Evolutionary conservation across 1,140 invertebrate genomes (phyloP).

Genomic region (Drosophila mauritiana): DNA sequence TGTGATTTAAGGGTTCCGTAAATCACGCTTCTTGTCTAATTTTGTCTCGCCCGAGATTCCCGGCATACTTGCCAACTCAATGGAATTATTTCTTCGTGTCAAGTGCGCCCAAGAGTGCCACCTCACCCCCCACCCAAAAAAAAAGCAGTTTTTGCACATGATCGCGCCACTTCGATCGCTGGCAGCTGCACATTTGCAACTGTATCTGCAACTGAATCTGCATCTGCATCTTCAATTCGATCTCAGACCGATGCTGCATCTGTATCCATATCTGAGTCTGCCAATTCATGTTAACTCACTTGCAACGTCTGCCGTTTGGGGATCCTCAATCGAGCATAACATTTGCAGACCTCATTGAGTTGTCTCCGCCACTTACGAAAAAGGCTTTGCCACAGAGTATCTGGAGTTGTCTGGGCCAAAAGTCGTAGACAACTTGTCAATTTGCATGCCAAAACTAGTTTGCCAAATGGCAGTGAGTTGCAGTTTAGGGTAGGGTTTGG

Average conservation of each 20-base stretch:
- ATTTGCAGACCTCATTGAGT: constrained; percentile 64
- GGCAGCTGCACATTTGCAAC: constrained; percentile 44
- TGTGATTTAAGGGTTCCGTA: constrained; percentile 81
- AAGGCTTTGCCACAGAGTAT: constrained; percentile 30
- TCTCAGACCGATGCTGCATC: constrained; percentile 10
- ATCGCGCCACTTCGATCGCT: constrained; percentile 50
- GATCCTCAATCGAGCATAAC: constrained; percentile 68
- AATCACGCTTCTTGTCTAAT: constrained; percentile 81
- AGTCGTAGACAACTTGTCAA: constrained; percentile 24
- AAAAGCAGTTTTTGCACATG: constrained; percentile 55
- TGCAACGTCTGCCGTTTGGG: background rate
- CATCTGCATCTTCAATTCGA: constrained; percentile 31
- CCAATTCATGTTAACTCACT: constrained; percentile 45
- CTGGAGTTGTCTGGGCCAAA: constrained; percentile 38
- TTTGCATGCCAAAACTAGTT: constrained; percentile 50
- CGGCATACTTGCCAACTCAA: constrained; percentile 76
- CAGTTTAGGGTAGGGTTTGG: constrained; percentile 5
- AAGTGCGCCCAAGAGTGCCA: constrained; percentile 60
- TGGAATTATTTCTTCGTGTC: constrained; percentile 81
- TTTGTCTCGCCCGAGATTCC: constrained; percentile 78
- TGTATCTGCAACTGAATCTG: constrained; percentile 49
- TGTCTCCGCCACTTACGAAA: constrained; percentile 57
- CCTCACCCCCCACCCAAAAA: constrained; percentile 2
- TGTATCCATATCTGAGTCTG: constrained; percentile 46
- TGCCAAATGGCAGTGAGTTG: constrained; percentile 13